A percentile compares a stretch with the other conserved stretches of the same genome.
Evolutionary conservation across 2,888 invertebrate species (phyloP).

Genomic region (Dolomedes plantarius): DNA sequence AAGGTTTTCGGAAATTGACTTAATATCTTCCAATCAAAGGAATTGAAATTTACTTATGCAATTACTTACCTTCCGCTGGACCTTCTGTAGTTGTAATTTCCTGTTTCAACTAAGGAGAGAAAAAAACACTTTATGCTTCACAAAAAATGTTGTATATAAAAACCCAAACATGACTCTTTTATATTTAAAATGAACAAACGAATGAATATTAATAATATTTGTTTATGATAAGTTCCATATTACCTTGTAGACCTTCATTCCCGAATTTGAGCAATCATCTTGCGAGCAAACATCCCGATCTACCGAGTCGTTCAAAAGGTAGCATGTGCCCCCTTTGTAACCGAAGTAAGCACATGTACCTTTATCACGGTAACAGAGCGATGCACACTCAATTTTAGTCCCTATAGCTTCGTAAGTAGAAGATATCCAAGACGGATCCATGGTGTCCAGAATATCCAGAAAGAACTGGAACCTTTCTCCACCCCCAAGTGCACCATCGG

Average conservation of each 20-base stretch:
- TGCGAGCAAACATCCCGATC: conserved; percentile 7
- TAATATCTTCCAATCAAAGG: too few relatives aligned
- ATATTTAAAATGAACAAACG: too few relatives aligned
- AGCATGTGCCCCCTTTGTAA: background rate
- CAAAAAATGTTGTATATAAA: too few relatives aligned
- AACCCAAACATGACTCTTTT: too few relatives aligned
- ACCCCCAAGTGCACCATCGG: background rate
- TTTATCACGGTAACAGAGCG: conserved; percentile 9
- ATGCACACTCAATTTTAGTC: conserved; percentile 21
- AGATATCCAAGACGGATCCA: background rate
- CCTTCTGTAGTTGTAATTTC: too few relatives aligned
- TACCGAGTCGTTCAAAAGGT: conserved; percentile 2
- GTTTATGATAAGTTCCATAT: background rate
- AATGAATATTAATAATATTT: background rate
- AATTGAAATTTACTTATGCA: too few relatives aligned
- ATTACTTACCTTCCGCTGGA: too few relatives aligned
- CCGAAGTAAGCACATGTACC: conserved; percentile 29
- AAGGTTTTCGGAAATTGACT: too few relatives aligned
- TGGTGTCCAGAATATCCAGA: background rate
- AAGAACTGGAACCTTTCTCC: background rate
- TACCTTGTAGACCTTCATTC: conserved; percentile 41
- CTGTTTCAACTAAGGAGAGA: too few relatives aligned
- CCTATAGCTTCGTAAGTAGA: background rate
- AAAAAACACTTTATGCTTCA: too few relatives aligned
- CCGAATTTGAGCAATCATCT: conserved; percentile 6